A percentile compares a stretch with the other conserved stretches of the same genome.
phyloP scores from a whole-genome alignment of 2,113 vertebrate species.

The Heteronetta atricapilla region DNA sequence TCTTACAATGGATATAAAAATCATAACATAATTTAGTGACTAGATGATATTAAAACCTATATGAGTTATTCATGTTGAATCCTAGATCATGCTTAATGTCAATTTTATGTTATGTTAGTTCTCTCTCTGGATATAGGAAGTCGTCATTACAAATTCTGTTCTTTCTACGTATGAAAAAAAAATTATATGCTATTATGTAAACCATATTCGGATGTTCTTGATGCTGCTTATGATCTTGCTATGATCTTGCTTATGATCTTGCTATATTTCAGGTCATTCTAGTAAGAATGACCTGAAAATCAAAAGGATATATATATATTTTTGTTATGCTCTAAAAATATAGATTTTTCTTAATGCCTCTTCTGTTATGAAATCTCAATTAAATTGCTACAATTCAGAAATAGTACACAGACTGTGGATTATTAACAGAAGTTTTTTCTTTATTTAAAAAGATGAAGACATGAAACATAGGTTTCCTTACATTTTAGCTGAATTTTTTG shows the following conservation, averaged over 20 bases:
- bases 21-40: neutral
- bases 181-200: neutral
- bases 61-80: neutral
- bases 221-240: neutral
- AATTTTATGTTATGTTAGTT: neutral
- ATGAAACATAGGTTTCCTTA: neutral
- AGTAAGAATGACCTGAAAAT: neutral
- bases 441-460: no score
- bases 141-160: neutral
- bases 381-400: neutral
- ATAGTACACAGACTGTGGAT: neutral
- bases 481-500: neutral
- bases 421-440: neutral
- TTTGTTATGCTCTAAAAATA: neutral
- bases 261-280: no score
- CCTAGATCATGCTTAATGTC: neutral
- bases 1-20: neutral
- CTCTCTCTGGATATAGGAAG: neutral
- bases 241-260: neutral
- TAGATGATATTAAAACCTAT: neutral
- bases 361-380: neutral
- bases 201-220: neutral
- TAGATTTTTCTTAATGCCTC: neutral
- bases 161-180: neutral
- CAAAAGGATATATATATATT: neutral